Evolutionary conservation across 1,140 invertebrate species (phyloP).

Genomic region (Thrips palmi): DNA sequence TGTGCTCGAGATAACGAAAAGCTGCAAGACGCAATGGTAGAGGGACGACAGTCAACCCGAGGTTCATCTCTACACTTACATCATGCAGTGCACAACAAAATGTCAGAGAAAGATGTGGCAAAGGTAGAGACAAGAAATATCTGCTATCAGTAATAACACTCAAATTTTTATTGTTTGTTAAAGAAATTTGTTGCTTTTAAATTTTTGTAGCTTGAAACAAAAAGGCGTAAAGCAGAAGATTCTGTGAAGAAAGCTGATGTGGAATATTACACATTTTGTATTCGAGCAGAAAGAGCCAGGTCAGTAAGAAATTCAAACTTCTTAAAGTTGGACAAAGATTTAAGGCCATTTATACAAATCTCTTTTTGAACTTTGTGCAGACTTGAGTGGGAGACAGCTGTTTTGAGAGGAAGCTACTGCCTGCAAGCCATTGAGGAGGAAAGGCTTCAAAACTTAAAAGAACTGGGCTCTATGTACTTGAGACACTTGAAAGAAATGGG

Average conservation of each 20-base stretch:
- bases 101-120: conserved; percentile 46
- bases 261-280: conserved; percentile 81
- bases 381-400: conserved; percentile 79
- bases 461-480: conserved; percentile 58
- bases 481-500: conserved; percentile 54
- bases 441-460: conserved; percentile 60
- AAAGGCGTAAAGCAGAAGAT: conserved; percentile 78
- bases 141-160: conserved; percentile 6
- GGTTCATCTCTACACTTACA: conserved; percentile 21
- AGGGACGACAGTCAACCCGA: conserved; percentile 24
- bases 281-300: conserved; percentile 71
- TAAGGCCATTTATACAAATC: background rate
- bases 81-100: conserved; percentile 27
- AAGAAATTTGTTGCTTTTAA: too few relatives aligned
- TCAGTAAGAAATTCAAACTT: conserved; percentile 24
- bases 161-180: too few relatives aligned
- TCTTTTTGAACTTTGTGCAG: conserved; percentile 24
- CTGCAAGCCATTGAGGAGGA: conserved; percentile 77
- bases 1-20: conserved; percentile 76
- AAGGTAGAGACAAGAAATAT: conserved; percentile 24
- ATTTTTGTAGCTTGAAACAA: conserved; percentile 35
- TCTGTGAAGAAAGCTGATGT: conserved; percentile 76
- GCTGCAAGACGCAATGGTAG: conserved; percentile 48
- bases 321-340: too few relatives aligned
- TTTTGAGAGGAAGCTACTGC: conserved; percentile 50